Evolutionary conservation across 2,113 vertebrate species (phyloP).

Genomic region (Eidolon helvum): DNA sequence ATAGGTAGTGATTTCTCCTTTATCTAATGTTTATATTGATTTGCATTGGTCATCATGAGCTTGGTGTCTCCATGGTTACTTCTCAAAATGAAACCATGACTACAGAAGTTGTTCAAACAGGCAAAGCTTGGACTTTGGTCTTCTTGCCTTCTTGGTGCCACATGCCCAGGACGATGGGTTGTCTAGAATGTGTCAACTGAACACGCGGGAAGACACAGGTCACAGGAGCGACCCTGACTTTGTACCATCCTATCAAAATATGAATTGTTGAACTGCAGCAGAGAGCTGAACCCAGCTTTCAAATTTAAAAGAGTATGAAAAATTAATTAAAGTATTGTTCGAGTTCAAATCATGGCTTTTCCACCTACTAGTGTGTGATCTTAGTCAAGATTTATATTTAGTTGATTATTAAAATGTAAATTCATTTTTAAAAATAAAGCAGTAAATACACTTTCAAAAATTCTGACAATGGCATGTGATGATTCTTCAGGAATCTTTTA

Average conservation of each 20-base stretch:
- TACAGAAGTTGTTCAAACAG: neutral
- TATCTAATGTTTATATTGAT: neutral
- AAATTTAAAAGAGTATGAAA: neutral
- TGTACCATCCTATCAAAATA: neutral
- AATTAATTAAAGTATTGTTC: neutral
- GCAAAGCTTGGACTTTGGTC: neutral
- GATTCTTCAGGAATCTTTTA: neutral
- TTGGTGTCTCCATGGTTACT: neutral
- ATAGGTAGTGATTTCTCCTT: neutral
- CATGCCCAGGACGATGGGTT: neutral
- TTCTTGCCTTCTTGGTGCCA: neutral
- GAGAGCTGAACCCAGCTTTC: neutral
- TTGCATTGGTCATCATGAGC: neutral
- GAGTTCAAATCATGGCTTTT: neutral
- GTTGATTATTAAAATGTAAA: neutral
- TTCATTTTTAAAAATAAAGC: neutral
- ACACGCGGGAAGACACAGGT: neutral
- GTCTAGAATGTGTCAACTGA: neutral
- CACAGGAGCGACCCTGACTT: neutral
- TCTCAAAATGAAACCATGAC: neutral
- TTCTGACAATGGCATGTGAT: neutral
- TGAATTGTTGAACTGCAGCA: neutral
- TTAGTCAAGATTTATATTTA: neutral
- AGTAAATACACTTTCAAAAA: neutral
- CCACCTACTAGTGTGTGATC: neutral